Base-by-base conservation (phyloP, 2,888 invertebrate genomes). In the Calameuta idolon region DNA sequence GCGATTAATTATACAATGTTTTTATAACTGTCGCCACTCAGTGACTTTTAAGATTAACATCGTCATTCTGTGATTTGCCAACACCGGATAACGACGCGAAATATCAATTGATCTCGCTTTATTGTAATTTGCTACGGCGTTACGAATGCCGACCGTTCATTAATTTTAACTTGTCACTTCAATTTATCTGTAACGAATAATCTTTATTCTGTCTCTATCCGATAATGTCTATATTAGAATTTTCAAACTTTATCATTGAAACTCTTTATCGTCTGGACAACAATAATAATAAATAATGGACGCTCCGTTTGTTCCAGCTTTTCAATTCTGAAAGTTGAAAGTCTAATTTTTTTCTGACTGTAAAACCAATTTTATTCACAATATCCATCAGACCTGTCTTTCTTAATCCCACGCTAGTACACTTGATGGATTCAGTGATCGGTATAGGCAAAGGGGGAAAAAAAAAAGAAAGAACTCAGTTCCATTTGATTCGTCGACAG, bases 1-100 rank as follows among this genome's bases (percentile, higher is more conserved):
- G 77, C 81, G 84, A 84, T 83, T 81, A 84, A 84, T 83, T 81
- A 84, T 83, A 78, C 40, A 81, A 79, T 82, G 79, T 84, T 83
- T 84, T 83, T 80, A 80, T 80, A 80, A 74, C 74, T 78, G 79
- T 84, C 78, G 71, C 74, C 77, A 79, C 81, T 82, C 79, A 77
- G 81, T 79, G 76, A 81, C 81, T 69, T 80, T 81, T 82, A 81
- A 81, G 81, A 81, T 83, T 83, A 80, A 78, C 77, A 83, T 78
- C 77, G 76, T 81, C 80, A 81, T 78, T 84, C 79, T 79, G 77
- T 77, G 78, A 80, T 68, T 79, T 81, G 76, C 77, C 74, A 76
- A 79, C 55, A 55, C 23, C 55, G 9, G 55, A 55, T 55, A 55
- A 55, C 55, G 55, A 55, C 23, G 55, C 2, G 23, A 55, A 55